phyloP scores from a whole-genome alignment of 2,113 vertebrate genomes.

The Mungos mungo region DNA sequence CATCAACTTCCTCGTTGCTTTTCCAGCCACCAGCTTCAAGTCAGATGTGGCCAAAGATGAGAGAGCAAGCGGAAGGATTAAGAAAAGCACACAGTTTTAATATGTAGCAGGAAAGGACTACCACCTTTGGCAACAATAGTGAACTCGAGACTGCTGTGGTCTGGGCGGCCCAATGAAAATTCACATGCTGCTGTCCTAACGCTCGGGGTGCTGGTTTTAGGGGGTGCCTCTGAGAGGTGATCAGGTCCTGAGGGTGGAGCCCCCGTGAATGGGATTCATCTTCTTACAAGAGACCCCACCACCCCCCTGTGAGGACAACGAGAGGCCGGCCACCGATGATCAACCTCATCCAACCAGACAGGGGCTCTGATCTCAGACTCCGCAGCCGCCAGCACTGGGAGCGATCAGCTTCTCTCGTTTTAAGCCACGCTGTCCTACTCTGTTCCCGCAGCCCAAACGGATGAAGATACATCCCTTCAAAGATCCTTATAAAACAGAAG shows the following conservation, averaged over 20 bases:
- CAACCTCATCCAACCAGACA: too few relatives aligned
- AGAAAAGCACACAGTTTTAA: background rate
- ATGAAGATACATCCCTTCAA: background rate
- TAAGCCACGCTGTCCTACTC: background rate
- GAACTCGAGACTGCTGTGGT: background rate
- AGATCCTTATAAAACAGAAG: background rate
- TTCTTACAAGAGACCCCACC: background rate
- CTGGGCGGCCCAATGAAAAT: too few relatives aligned
- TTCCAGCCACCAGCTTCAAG: background rate
- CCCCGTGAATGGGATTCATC: background rate
- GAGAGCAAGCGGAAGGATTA: background rate
- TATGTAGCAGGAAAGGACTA: background rate
- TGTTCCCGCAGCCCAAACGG: background rate
- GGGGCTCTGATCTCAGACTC: background rate
- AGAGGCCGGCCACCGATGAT: background rate
- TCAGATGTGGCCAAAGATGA: background rate
- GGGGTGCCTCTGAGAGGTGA: background rate
- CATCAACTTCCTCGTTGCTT: background rate
- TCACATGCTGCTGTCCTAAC: background rate
- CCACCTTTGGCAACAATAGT: background rate
- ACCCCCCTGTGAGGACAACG: background rate
- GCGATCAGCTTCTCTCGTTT: background rate
- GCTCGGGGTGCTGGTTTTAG: background rate
- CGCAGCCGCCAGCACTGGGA: background rate
- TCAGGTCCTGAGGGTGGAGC: background rate